A percentile compares a stretch with the other conserved stretches of the same genome.
phyloP scores from a whole-genome alignment of 2,888 invertebrate genomes.

The Tachystola acroxantha region DNA sequence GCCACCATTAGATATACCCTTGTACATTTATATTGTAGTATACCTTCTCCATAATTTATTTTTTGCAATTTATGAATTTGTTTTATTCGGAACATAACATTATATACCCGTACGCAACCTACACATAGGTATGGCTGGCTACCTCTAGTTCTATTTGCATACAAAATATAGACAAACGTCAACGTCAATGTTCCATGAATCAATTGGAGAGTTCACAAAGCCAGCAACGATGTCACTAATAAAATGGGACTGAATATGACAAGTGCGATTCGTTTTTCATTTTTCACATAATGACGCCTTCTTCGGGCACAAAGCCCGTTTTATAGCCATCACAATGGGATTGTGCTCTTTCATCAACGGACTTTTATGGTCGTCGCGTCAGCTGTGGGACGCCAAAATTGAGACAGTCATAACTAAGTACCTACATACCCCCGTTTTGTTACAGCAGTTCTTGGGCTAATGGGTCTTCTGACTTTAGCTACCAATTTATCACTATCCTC shows the following conservation, averaged over 20 bases:
- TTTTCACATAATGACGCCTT: slow-evolving; percentile 61
- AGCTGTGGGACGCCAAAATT: slow-evolving; percentile 65
- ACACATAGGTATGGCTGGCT: not conserved
- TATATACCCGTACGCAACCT: no score
- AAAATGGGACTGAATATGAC: slow-evolving; percentile 55
- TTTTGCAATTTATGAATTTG: no score
- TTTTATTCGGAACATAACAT: no score
- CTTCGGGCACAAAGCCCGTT: slow-evolving; percentile 66
- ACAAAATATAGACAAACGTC: slow-evolving; percentile 4
- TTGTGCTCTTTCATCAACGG: slow-evolving; percentile 71
- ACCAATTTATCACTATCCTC: not conserved
- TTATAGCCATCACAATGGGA: slow-evolving; percentile 70
- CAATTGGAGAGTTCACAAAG: slow-evolving; percentile 36
- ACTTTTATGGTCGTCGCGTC: slow-evolving; percentile 67
- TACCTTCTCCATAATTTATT: no score
- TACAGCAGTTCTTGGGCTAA: slow-evolving; percentile 25
- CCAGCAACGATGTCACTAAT: slow-evolving; percentile 33
- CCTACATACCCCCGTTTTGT: slow-evolving; percentile 31
- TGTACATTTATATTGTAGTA: no score
- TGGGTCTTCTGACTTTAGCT: slow-evolving; percentile 5
- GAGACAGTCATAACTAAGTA: slow-evolving; percentile 55
- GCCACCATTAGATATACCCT: no score
- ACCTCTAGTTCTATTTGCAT: not conserved
- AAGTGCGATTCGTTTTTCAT: slow-evolving; percentile 69
- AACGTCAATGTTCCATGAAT: slow-evolving; percentile 19